Percentiles rank a stretch among this genome's conserved stretches.
These are phyloP conservation scores for Phyllotreta cruciferae DNA, from an alignment of 2,888 invertebrate species.

Conservation along the genomic window DNA sequence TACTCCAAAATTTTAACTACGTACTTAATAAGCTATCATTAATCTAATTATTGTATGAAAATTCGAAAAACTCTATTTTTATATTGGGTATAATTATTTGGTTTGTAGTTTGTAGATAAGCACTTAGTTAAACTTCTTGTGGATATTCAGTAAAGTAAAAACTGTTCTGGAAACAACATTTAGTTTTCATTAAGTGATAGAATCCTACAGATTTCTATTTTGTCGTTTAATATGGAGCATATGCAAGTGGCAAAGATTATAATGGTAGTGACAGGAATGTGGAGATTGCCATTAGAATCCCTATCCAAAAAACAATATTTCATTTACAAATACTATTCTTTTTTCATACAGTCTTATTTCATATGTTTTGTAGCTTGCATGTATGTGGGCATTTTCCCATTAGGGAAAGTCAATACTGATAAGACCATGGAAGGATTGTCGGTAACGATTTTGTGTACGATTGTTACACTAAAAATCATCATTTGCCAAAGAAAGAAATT, in stretches of 20 bases:
- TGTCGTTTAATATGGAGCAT: conserved; percentile 24
- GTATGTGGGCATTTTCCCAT: background rate
- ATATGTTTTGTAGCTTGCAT: conserved; percentile 9
- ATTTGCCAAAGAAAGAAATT: conserved; percentile 21
- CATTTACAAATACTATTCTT: conserved; percentile 15
- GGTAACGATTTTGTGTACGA: conserved; percentile 14
- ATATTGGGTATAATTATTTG: no score
- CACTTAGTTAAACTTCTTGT: no score
- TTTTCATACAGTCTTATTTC: conserved; percentile 16
- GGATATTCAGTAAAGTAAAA: background rate
- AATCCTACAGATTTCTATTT: background rate
- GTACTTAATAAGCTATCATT: no score
- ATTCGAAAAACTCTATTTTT: no score
- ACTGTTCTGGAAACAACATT: background rate
- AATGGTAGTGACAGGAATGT: conserved; percentile 18
- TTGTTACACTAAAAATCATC: conserved; percentile 13
- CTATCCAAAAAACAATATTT: background rate
- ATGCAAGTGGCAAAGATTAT: conserved; percentile 22
- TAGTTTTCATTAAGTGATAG: background rate
- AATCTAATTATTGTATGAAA: no score
- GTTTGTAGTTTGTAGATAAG: no score
- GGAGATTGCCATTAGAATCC: conserved; percentile 20
- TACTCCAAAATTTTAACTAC: no score
- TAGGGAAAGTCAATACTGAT: conserved; percentile 8
- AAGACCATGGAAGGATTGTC: conserved; percentile 8